Conservation (phyloP, 1,140 invertebrate genomes). For the Pantala flavescens region DNA sequence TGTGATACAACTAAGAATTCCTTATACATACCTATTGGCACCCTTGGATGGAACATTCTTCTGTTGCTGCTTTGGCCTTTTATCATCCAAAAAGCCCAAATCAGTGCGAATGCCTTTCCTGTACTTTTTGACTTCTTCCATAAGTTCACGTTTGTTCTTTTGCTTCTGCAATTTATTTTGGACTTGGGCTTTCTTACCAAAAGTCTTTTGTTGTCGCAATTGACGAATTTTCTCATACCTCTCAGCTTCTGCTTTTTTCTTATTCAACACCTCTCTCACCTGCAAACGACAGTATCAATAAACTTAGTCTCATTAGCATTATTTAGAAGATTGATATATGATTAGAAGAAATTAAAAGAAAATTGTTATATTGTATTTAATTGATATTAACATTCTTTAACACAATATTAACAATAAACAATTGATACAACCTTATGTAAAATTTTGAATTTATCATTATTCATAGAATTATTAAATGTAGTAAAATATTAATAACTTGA, state of each 20-base stretch:
- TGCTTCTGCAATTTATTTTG: conserved; percentile 68
- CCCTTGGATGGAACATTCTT: conserved; percentile 18
- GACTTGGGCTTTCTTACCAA: conserved; percentile 79
- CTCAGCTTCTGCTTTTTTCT: conserved; percentile 73
- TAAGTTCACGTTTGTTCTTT: conserved; percentile 35
- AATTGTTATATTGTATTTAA: no score
- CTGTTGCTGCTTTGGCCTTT: conserved; percentile 42
- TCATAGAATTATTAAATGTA: no score
- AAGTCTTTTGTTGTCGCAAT: conserved; percentile 80
- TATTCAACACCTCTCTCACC: conserved; percentile 71
- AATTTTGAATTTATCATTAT: no score
- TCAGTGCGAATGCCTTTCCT: conserved; percentile 68
- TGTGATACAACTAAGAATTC: no score
- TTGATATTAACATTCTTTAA: no score
- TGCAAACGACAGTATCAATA: conserved; percentile 25
- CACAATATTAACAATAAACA: no score
- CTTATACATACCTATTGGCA: no score
- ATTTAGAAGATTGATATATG: conserved; percentile 23
- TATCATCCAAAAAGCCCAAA: conserved; percentile 72
- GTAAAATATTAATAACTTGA: no score
- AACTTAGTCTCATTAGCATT: background rate
- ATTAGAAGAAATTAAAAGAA: no score
- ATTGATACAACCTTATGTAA: no score
- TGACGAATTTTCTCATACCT: conserved; percentile 81
- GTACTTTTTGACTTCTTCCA: conserved; percentile 57